Evolutionary conservation across 1,140 invertebrate species (phyloP), one percentile per base, ranked within the genome.

Genomic region (Glomeris maerens): DNA sequence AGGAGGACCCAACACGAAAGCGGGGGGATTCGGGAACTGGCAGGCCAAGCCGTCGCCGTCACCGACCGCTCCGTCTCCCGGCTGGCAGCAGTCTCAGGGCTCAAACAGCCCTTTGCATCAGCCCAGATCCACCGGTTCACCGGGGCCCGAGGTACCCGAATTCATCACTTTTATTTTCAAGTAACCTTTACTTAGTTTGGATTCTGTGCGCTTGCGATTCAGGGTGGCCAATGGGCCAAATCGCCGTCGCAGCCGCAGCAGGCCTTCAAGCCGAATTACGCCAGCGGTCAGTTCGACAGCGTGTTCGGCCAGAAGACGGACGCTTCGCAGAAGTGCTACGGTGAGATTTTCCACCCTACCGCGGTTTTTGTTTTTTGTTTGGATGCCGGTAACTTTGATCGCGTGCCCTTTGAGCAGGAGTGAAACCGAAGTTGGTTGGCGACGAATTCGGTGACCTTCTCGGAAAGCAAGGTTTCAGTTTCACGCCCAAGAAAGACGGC

Each of bases 401-500:
- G 10, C 17, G 17, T 10, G 17, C 10, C 10, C 26, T 45, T 47
- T 59, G 46, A 40, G 45, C 36, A 36, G 66, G 56, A 62, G 39
- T 65, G 58, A 59, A 67, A 62, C 41, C 77, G 68, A 62, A 62
- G 52, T 59, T 69, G 13, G 57, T 65, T 25, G 75, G 72, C 2
- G 84, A 93, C 64, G 80, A 88, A 13, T 95, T 96, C 68, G 86
- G 83, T 14, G 90, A 95, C 67, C 67, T 95, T 10, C 69, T 96
- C 0, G 89, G 88, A 1, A 83, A 80, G 56, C 86, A 91, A 61
- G 84, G 84, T 0, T 93, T 91, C 58, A 79, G 80, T 47, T 86
- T 88, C 66, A 50, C 49, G 17, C 83, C 83, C 57, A 81, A 81
- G 49, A 78, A 84, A 47, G 66, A 76, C 39, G 82, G 81, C 14